Evolutionary conservation across 1,140 invertebrate genomes (phyloP).

Genomic region (Macrobrachium rosenbergii): DNA sequence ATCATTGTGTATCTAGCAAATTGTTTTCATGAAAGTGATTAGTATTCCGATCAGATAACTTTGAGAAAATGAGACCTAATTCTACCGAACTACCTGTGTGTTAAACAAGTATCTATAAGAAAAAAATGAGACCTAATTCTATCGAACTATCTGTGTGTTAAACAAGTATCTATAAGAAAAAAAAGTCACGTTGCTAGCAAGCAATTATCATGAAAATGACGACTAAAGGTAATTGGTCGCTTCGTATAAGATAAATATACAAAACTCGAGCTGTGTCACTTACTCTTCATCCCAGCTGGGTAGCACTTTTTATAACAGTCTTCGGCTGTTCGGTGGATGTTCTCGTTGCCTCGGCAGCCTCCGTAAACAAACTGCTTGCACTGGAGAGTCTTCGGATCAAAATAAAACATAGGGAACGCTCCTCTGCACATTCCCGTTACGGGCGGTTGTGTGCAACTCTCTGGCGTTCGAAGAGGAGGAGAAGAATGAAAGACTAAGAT

Average conservation of each 20-base stretch:
- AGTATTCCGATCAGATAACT: too few species aligned
- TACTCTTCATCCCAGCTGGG: constrained; percentile 1
- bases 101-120: too few species aligned
- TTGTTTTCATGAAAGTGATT: too few species aligned
- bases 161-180: background rate
- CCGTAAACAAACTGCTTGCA: constrained; percentile 89
- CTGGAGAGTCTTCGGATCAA: constrained; percentile 79
- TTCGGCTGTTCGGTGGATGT: constrained; percentile 84
- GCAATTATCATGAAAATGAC: background rate
- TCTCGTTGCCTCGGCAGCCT: constrained; percentile 88
- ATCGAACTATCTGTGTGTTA: too few species aligned
- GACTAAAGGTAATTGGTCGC: too few species aligned
- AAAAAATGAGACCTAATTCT: too few species aligned
- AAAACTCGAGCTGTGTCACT: too few species aligned
- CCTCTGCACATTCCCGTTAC: constrained; percentile 85
- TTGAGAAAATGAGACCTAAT: too few species aligned
- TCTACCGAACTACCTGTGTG: too few species aligned
- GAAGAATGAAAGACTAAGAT: background rate
- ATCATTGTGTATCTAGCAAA: too few species aligned
- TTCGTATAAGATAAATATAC: background rate
- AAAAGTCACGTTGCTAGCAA: background rate
- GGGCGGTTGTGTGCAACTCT: constrained; percentile 69
- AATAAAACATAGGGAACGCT: constrained; percentile 86
- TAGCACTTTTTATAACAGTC: constrained; percentile 79
- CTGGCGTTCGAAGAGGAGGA: background rate